Percentiles rank a stretch among this genome's conserved stretches.
These are phyloP conservation scores for Gymnoscelis rufifasciata DNA, from an alignment of 2,888 invertebrate species.

Conservation along the genomic window DNA sequence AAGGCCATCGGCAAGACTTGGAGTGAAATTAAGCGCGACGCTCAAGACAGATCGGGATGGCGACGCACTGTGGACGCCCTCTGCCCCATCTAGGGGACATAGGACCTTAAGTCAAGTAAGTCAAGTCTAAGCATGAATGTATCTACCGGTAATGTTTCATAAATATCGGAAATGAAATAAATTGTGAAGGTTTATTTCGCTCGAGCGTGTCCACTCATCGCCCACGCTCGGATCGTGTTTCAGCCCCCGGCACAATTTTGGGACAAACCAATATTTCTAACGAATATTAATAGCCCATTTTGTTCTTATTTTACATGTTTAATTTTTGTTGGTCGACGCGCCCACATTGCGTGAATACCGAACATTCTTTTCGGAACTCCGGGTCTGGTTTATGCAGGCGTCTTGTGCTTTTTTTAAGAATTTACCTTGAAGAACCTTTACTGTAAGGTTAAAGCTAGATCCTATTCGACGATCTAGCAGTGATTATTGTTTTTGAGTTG, in stretches of 20 bases:
- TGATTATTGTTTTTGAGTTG: no score
- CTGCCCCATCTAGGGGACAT: no score
- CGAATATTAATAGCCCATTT: slow-evolving; percentile 74
- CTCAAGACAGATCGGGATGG: no score
- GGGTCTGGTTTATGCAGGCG: slow-evolving; percentile 14
- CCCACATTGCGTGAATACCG: slow-evolving; percentile 55
- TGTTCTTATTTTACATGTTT: slow-evolving; percentile 60
- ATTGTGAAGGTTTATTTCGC: slow-evolving; percentile 47
- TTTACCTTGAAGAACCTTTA: background rate
- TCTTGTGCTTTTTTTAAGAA: background rate
- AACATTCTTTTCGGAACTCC: slow-evolving; percentile 43
- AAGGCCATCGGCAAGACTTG: no score
- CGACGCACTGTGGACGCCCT: no score
- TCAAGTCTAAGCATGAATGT: no score
- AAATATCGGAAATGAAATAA: slow-evolving; percentile 35
- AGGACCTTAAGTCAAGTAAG: no score
- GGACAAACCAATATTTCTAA: slow-evolving; percentile 78
- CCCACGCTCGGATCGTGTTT: slow-evolving; percentile 66
- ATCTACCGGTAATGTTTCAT: no score
- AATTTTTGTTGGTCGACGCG: slow-evolving; percentile 56
- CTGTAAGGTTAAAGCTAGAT: no score
- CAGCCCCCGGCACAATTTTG: slow-evolving; percentile 75
- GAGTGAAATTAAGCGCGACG: no score
- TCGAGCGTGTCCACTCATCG: slow-evolving; percentile 60
- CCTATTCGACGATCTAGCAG: no score